A percentile compares a stretch with the other conserved stretches of the same genome.
These are phyloP conservation scores for Nothoprocta pentlandii DNA, from an alignment of 2,113 vertebrate species.

Conservation along the genomic window DNA sequence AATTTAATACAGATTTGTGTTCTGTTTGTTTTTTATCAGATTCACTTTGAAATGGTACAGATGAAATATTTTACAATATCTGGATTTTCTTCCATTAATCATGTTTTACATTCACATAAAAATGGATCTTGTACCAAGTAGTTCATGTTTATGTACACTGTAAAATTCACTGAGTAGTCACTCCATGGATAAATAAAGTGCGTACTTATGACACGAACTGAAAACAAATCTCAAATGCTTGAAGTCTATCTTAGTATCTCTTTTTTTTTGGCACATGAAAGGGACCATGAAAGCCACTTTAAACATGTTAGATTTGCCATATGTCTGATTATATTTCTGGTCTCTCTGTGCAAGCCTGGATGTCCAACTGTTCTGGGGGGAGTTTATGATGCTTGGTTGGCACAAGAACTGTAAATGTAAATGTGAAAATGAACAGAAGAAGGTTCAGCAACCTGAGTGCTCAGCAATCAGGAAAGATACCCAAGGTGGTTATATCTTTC, in stretches of 20 bases:
- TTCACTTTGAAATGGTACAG: conserved; percentile 12
- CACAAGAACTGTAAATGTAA: not conserved
- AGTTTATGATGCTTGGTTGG: not conserved
- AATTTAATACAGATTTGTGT: conserved; percentile 27
- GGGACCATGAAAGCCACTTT: not conserved
- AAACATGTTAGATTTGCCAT: not conserved
- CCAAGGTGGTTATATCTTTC: not conserved
- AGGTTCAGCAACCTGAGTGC: not conserved
- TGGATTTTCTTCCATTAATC: conserved; percentile 31
- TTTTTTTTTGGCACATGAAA: not conserved
- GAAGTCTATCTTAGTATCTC: not conserved
- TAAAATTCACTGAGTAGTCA: conserved; percentile 37
- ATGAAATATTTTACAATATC: conserved; percentile 30
- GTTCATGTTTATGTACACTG: conserved; percentile 1
- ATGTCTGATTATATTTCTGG: not conserved
- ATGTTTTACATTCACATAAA: conserved; percentile 37
- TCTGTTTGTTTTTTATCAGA: conserved; percentile 35
- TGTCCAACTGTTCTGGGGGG: not conserved
- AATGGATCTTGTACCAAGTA: conserved; percentile 13
- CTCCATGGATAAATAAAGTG: not conserved
- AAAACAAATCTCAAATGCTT: conserved; percentile 25
- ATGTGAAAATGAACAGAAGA: not conserved
- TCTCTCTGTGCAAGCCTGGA: not conserved
- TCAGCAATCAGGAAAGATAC: not conserved
- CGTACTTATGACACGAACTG: not conserved